Base-by-base conservation (phyloP, 2,888 invertebrate genomes). In the Drosophila tripunctata region DNA sequence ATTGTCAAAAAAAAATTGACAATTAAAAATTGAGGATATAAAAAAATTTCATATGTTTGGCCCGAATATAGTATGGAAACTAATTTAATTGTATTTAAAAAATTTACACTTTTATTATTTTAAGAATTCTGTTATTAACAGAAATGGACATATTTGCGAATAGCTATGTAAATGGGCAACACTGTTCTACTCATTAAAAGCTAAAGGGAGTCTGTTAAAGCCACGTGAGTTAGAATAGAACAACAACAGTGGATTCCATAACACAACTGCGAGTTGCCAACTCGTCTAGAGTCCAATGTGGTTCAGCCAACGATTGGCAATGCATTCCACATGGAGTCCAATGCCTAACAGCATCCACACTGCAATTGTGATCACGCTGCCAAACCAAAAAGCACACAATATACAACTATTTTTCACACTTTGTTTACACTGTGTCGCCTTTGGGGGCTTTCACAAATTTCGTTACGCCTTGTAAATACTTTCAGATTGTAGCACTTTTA, bases 401-500 rank as follows among this genome's bases (percentile, higher is more conserved):
- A 35, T 24, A 21, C 12, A 33, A 5, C 10, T 51, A 61, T 51
- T 69, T 51, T 52, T 44, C 33, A 56, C 70, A 75, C 64, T 69
- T 75, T 72, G 75, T 75, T 69, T 69, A 60, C 51, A 55, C 30
- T 52, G 62, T 52, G 41, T 73, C 58, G 54, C 56, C 15, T 24
- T 19, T 12, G 8, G 38, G 40, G 41, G 60, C 70, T 75, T 72
- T 72, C 70, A 72, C 72, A 72, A 60, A 24, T 62, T n/a, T 64
- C 75, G 75, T 72, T 54, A 69, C 71, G 71, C 43, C 60, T 70
- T 36, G 38, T 64, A 58, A 55, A 15, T 51, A 38, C 57, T 31
- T 54, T 55, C 50, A 52, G 41, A 38, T 38, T 44, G 41, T 38
- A 43, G 19, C 33, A 45, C 24, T 54, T 56, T 43, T 68, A 24